Percentiles rank a stretch among this genome's conserved stretches.
These are phyloP conservation scores for Macropis europaea DNA, from an alignment of 2,888 invertebrate genomes.

Conservation along the genomic window DNA sequence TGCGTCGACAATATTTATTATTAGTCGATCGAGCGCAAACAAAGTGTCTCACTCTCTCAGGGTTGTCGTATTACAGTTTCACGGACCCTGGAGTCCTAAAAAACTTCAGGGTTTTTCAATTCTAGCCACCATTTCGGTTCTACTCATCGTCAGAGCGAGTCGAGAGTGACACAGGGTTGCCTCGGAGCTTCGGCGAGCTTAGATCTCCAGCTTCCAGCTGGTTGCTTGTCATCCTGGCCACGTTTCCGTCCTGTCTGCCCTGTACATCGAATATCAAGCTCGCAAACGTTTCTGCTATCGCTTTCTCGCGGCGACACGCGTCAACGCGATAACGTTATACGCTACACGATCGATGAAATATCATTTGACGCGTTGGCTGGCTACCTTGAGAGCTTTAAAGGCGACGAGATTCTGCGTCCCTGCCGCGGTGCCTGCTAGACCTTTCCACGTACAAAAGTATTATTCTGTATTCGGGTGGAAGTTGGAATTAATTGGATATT, in stretches of 20 bases:
- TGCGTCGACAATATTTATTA: no score
- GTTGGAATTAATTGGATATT: not conserved
- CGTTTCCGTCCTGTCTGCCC: constrained; percentile 24
- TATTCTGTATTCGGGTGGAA: not conserved
- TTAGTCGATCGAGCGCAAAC: no score
- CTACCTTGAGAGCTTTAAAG: constrained; percentile 2
- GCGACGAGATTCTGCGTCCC: not conserved
- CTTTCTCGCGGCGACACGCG: constrained; percentile 41
- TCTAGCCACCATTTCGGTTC: no score
- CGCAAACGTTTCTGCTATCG: constrained; percentile 27
- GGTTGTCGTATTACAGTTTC: no score
- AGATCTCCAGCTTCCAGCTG: not conserved
- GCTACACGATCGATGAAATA: constrained; percentile 17
- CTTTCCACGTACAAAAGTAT: no score
- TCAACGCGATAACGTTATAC: constrained; percentile 41
- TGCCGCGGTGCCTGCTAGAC: not conserved
- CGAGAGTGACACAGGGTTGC: constrained; percentile 38
- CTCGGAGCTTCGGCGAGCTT: constrained; percentile 16
- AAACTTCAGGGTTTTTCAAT: no score
- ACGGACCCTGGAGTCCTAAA: no score
- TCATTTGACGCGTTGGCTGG: constrained; percentile 22
- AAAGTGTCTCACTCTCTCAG: no score
- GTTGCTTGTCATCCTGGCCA: constrained; percentile 15
- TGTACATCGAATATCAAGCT: constrained; percentile 33
- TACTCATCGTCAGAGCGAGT: no score